Evolutionary conservation across 2,888 invertebrate species (phyloP), one percentile per base, ranked within the genome.

Genomic region (Aspidiotus rigidus): DNA sequence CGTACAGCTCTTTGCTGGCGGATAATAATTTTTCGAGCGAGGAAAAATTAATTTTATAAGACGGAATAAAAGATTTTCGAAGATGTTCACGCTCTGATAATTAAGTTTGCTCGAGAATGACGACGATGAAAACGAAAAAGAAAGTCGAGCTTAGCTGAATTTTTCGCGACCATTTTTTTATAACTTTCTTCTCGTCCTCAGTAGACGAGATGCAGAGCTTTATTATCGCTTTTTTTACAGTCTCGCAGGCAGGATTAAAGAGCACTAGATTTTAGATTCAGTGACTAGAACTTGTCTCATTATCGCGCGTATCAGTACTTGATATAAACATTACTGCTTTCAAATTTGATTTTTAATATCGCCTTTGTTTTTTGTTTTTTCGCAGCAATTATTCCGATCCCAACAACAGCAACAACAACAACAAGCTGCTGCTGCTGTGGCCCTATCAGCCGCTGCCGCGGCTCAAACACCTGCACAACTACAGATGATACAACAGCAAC

Each of bases 401-500:
- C 57, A 62, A 41, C 66, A 70, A 44, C 64, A 70, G 41, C 64
- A 66, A 57, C 66, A 70, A 66, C 70, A 71, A 57, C 66, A 70
- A 66, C 66, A 17, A 82, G 88, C 78, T 82, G 53, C 87, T 76
- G 83, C 87, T 77, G 83, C 86, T 77, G 82, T 84, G 80, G 79
- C 84, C 64, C 85, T 86, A 69, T 85, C 84, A 70, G 87, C 77
- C 83, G 88, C 78, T 82, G 49, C 87, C 77, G 83, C 87, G 78
- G 83, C 86, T 77, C 82, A 84, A 79, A 79, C 84, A 69, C 85
- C 86, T 69, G 85, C 84, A 70, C 85, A 87, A 75, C 85, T 90
- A 73, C 86, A 85, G 75, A 85, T 87, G 74, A 85, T 88, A 76
- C 88, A 86, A 75, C 86, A 86, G 76, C 86, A 89, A 74, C 89